A percentile compares a stretch with the other conserved stretches of the same genome.
These are phyloP conservation scores for Brachionichthys hirsutus DNA, from an alignment of 2,113 vertebrate species.

Conservation along the genomic window DNA sequence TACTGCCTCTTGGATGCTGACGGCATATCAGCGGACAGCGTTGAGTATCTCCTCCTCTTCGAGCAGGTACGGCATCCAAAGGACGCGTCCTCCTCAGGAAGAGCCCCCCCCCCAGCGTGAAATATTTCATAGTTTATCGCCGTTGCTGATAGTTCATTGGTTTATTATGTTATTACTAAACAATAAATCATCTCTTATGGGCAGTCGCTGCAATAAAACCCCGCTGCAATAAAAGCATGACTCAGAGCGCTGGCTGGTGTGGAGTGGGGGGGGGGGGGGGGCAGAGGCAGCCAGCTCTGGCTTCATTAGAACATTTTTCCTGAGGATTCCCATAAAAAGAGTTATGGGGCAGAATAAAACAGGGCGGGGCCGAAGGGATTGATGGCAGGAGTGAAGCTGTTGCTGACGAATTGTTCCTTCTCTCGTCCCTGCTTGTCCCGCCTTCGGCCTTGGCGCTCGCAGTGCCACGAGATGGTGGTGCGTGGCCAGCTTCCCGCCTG, in stretches of 20 bases:
- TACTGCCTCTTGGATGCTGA: slow-evolving; percentile 89
- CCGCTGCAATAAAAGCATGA: slow-evolving; percentile 45
- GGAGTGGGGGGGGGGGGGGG: slow-evolving; percentile 31
- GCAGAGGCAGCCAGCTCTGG: slow-evolving; percentile 48
- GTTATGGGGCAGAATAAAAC: slow-evolving; percentile 60
- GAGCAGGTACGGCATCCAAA: slow-evolving; percentile 82
- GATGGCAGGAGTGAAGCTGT: slow-evolving; percentile 41
- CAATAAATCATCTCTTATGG: slow-evolving; percentile 44
- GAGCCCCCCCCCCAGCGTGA: too few species aligned
- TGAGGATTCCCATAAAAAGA: slow-evolving; percentile 59
- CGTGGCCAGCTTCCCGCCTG: slow-evolving; percentile 86
- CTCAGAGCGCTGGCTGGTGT: slow-evolving; percentile 58
- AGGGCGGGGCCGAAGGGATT: slow-evolving; percentile 47
- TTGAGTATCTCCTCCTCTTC: slow-evolving; percentile 90
- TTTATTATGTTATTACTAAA: slow-evolving; percentile 36
- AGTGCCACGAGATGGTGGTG: slow-evolving; percentile 91
- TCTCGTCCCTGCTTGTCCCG: slow-evolving; percentile 6
- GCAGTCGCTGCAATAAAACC: slow-evolving; percentile 52
- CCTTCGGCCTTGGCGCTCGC: slow-evolving; percentile 26
- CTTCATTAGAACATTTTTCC: slow-evolving; percentile 61
- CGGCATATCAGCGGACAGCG: slow-evolving; percentile 84
- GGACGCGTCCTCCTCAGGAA: too few species aligned
- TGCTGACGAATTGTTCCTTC: slow-evolving; percentile 29
- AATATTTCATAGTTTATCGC: slow-evolving; percentile 16
- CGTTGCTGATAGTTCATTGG: slow-evolving; percentile 41